Conservation (phyloP, 2,888 invertebrate genomes). For the Heteromyza rotundicornis region DNA sequence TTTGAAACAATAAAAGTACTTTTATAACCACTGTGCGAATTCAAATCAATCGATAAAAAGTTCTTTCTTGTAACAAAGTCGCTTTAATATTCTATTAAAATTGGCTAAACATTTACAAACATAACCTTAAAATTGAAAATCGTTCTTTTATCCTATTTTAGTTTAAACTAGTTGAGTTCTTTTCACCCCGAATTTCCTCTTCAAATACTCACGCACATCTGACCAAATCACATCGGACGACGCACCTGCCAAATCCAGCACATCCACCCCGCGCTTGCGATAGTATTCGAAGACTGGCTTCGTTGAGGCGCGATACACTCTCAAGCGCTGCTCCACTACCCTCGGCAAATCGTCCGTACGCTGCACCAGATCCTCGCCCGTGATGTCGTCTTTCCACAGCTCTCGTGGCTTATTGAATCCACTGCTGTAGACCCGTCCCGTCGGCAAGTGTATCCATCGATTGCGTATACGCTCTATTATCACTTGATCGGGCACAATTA, state of each 20-base stretch:
- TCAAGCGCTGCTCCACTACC: conserved; percentile 76
- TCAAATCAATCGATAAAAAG: too few species aligned
- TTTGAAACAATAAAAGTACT: too few species aligned
- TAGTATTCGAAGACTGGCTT: conserved; percentile 82
- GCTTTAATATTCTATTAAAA: too few species aligned
- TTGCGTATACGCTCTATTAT: conserved; percentile 80
- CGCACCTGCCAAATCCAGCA: conserved; percentile 79
- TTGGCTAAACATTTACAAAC: too few species aligned
- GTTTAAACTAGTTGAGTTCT: background rate
- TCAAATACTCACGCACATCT: conserved; percentile 63
- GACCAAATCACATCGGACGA: conserved; percentile 92
- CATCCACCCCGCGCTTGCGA: conserved; percentile 70
- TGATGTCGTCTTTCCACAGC: conserved; percentile 75
- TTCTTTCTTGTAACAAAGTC: too few species aligned
- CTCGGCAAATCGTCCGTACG: conserved; percentile 87
- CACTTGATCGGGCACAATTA: conserved; percentile 82
- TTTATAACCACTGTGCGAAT: too few species aligned
- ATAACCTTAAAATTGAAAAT: too few species aligned
- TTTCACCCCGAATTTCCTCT: background rate
- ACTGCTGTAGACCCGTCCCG: conserved; percentile 87
- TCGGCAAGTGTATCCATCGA: conserved; percentile 84
- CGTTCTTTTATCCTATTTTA: background rate
- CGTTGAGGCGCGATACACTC: conserved; percentile 76
- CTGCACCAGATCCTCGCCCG: conserved; percentile 83
- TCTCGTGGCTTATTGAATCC: conserved; percentile 90